phyloP scores from a whole-genome alignment of 53 echinoderm and acorn worm species.

The Stichopus horrens region DNA sequence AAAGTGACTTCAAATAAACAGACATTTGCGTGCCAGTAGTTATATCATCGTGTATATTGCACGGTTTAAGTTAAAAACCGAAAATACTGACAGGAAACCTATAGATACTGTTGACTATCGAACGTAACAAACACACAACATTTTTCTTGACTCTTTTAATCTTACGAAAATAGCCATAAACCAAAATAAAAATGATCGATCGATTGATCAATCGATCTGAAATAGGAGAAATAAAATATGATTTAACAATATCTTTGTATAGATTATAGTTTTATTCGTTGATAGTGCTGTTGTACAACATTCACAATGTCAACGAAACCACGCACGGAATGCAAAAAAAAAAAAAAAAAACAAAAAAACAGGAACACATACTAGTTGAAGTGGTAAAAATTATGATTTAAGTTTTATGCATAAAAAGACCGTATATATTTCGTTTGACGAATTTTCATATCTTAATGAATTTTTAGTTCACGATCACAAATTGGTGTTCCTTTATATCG shows the following conservation, averaged over 20 bases:
- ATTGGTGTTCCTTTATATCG: not conserved
- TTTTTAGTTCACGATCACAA: not conserved
- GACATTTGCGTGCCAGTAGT: no score
- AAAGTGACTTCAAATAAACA: no score
- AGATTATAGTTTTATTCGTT: not conserved
- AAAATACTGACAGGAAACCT: not conserved
- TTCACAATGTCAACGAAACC: not conserved
- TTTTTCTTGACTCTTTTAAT: not conserved
- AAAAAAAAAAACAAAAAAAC: not conserved
- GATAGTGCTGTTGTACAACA: no score
- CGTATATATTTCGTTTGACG: not conserved
- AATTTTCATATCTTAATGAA: not conserved
- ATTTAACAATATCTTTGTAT: not conserved
- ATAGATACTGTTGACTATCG: not conserved
- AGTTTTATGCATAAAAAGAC: not conserved
- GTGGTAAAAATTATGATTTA: not conserved
- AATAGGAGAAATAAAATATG: not conserved
- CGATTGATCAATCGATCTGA: not conserved
- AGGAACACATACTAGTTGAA: not conserved
- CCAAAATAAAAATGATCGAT: no score
- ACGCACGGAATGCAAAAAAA: not conserved
- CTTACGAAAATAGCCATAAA: no score
- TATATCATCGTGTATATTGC: not conserved
- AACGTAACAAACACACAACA: not conserved
- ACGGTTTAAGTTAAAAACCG: not conserved